These are phyloP conservation scores for Panulirus ornatus DNA, from an alignment of 1,140 invertebrate genomes.

Conservation along the genomic window DNA sequence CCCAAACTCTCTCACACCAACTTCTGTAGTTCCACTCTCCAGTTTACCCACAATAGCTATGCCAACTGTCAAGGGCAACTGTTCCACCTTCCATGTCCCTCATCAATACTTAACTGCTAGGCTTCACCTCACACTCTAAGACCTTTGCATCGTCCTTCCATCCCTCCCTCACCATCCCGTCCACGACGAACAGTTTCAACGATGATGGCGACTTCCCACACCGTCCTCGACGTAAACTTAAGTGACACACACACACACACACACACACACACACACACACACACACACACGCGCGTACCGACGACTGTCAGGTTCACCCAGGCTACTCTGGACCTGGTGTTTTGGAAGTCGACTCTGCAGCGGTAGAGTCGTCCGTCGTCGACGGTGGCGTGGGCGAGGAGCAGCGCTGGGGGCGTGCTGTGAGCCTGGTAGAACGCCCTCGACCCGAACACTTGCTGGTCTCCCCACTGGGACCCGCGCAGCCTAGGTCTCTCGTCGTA, in stretches of 20 bases:
- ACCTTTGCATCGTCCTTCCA: too few species aligned
- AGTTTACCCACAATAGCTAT: too few species aligned
- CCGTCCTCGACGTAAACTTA: too few species aligned
- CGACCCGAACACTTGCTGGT: conserved; percentile 36
- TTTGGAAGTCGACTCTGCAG: conserved; percentile 59
- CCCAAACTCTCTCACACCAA: too few species aligned
- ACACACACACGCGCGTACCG: conserved; percentile 17
- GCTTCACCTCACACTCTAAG: too few species aligned
- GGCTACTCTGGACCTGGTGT: conserved; percentile 50
- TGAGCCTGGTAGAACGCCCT: conserved; percentile 47
- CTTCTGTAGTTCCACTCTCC: too few species aligned
- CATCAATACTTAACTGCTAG: too few species aligned
- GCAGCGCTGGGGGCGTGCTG: conserved; percentile 52
- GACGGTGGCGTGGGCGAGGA: conserved; percentile 30
- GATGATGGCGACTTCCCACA: too few species aligned
- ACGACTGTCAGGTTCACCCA: conserved; percentile 65
- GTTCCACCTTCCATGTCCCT: too few species aligned
- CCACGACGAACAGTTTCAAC: too few species aligned
- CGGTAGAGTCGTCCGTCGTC: conserved; percentile 51
- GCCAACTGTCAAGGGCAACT: too few species aligned
- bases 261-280: not conserved
- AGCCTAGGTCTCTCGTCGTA: conserved; percentile 59
- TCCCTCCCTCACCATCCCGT: too few species aligned
- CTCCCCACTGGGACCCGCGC: conserved; percentile 50
- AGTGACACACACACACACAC: not conserved